Conservation (phyloP, 2,888 invertebrate species). For the Caenorhabditis plicata region DNA sequence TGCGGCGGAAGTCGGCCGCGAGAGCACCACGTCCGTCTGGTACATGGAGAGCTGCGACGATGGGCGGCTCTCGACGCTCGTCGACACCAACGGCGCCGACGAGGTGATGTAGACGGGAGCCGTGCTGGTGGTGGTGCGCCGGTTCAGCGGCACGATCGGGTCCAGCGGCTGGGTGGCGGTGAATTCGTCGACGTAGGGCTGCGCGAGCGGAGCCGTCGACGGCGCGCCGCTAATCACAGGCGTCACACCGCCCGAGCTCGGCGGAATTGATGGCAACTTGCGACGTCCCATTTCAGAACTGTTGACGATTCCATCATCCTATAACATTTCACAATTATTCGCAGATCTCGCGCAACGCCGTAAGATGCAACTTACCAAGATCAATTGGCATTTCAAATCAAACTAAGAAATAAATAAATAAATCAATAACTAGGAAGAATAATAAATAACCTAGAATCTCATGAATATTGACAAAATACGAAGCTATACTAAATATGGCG, state of each 20-base stretch:
- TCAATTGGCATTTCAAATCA: too few species aligned
- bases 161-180: constrained; percentile 32
- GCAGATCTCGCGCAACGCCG: too few species aligned
- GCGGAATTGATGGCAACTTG: constrained; percentile 59
- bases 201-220: background rate
- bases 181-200: constrained; percentile 19
- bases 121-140: constrained; percentile 61
- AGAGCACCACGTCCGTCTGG: constrained; percentile 28
- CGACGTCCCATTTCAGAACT: constrained; percentile 60
- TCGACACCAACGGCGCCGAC: background rate
- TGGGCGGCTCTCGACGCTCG: constrained; percentile 23
- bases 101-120: constrained; percentile 47
- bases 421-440: too few species aligned
- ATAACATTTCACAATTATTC: constrained; percentile 12
- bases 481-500: too few species aligned
- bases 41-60: constrained; percentile 32
- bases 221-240: constrained; percentile 8
- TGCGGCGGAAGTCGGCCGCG: constrained; percentile 25
- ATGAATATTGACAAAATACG: too few species aligned
- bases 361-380: too few species aligned
- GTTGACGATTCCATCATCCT: constrained; percentile 49
- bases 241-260: constrained; percentile 35
- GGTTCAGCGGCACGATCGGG: constrained; percentile 64
- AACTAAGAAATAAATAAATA: too few species aligned
- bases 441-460: too few species aligned